Evolutionary conservation across 2,888 invertebrate species (phyloP).

Genomic region (Epinotia brunnichana): DNA sequence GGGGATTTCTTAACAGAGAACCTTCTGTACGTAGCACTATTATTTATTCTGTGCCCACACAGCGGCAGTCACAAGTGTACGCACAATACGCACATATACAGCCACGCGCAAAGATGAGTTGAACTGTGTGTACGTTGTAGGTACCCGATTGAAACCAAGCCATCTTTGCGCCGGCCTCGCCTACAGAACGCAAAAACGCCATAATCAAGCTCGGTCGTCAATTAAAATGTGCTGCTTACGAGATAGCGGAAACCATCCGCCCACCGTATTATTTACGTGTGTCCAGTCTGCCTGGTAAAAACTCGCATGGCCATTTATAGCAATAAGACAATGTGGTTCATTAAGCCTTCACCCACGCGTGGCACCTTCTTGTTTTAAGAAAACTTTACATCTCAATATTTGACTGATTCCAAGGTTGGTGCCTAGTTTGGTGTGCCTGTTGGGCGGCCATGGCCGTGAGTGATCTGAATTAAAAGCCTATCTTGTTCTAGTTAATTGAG

Average conservation of each 20-base stretch:
- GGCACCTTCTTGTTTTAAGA: constrained; percentile 42
- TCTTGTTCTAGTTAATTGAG: constrained; percentile 26
- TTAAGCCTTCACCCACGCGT: constrained; percentile 72
- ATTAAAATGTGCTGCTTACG: constrained; percentile 51
- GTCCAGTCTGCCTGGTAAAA: constrained; percentile 67
- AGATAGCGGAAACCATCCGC: constrained; percentile 68
- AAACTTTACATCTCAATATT: constrained; percentile 50
- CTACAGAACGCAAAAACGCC: constrained; percentile 25
- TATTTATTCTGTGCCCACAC: no score
- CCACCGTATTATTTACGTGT: constrained; percentile 72
- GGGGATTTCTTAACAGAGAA: no score
- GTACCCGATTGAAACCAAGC: no score
- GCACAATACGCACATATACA: no score
- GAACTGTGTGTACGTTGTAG: no score
- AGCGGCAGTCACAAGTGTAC: no score
- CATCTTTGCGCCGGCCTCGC: not conserved
- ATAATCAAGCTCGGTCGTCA: constrained; percentile 23
- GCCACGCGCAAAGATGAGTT: no score
- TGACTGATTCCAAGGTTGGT: constrained; percentile 48
- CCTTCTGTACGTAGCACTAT: no score
- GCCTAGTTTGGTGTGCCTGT: constrained; percentile 37
- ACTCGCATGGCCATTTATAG: constrained; percentile 71
- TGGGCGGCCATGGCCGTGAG: constrained; percentile 22
- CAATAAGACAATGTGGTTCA: constrained; percentile 81
- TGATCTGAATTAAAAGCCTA: constrained; percentile 32